These are phyloP conservation scores for Thera obeliscata DNA, from an alignment of 2,888 invertebrate genomes.

Conservation along the genomic window DNA sequence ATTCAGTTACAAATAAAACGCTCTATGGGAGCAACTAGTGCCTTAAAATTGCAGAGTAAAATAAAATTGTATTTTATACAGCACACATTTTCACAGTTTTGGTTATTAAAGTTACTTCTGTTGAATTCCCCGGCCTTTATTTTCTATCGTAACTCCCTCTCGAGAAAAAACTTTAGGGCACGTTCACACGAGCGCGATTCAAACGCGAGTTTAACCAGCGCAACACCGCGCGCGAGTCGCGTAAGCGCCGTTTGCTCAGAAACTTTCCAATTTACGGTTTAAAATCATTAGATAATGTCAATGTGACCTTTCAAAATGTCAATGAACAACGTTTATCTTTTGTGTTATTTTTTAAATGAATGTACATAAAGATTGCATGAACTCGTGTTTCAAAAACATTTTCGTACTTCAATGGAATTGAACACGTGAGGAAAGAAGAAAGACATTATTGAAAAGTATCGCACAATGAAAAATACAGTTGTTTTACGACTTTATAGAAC, in stretches of 20 bases:
- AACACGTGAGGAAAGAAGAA: neutral
- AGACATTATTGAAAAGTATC: neutral
- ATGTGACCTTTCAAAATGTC: neutral
- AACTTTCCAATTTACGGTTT: too few species aligned
- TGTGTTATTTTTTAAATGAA: neutral
- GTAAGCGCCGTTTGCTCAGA: too few species aligned
- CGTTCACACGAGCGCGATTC: too few species aligned
- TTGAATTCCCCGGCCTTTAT: neutral
- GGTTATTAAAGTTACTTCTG: neutral
- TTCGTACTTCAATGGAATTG: neutral
- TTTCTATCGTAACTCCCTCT: neutral
- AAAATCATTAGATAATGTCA: neutral
- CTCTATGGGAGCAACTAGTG: neutral
- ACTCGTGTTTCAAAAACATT: neutral
- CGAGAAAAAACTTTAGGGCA: too few species aligned
- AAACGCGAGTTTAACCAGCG: too few species aligned
- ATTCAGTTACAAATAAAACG: neutral
- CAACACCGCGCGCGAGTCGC: too few species aligned
- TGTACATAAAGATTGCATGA: neutral
- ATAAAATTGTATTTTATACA: neutral
- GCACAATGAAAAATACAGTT: constrained; percentile 1
- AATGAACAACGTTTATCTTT: neutral
- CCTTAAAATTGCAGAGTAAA: neutral
- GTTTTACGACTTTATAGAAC: constrained; percentile 23
- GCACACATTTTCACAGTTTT: neutral